A percentile compares a stretch with the other conserved stretches of the same genome.
phyloP scores from a whole-genome alignment of 2,888 invertebrate genomes.

The Eupithecia pulchellata region DNA sequence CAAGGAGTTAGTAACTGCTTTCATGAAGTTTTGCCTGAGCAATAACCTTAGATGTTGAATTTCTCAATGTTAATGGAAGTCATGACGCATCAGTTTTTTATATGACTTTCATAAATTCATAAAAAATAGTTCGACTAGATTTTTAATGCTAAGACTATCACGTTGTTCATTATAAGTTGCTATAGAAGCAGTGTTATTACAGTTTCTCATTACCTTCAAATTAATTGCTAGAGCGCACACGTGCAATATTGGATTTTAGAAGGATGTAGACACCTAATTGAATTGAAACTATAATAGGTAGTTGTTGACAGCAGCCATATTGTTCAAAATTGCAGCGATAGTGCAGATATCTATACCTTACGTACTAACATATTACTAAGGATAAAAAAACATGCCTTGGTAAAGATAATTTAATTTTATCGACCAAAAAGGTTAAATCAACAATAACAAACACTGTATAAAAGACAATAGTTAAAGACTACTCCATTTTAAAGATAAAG shows the following conservation, averaged over 20 bases:
- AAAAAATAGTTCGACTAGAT: not conserved
- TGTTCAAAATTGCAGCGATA: not conserved
- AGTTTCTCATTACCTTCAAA: conserved; percentile 25
- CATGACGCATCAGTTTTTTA: not conserved
- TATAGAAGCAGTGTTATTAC: not conserved
- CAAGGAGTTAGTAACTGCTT: not conserved
- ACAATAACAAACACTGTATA: not conserved
- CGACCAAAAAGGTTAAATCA: not conserved
- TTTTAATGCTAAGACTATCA: not conserved
- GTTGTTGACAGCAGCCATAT: not conserved
- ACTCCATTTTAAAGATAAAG: too few relatives aligned
- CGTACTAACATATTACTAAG: too few relatives aligned
- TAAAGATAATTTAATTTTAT: too few relatives aligned
- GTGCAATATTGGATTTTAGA: conserved; percentile 9
- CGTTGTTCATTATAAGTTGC: not conserved
- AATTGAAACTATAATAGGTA: not conserved
- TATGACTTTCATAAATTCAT: not conserved
- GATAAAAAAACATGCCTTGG: too few relatives aligned
- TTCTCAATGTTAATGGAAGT: not conserved
- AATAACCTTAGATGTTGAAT: not conserved
- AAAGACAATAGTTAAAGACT: too few relatives aligned
- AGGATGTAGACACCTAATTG: not conserved
- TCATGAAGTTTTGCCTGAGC: not conserved
- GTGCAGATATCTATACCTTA: not conserved
- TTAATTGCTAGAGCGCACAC: conserved; percentile 15